Evolutionary conservation across 2,888 invertebrate genomes (phyloP), one percentile per base, ranked within the genome.

Genomic region (Eupelmus urozonus): DNA sequence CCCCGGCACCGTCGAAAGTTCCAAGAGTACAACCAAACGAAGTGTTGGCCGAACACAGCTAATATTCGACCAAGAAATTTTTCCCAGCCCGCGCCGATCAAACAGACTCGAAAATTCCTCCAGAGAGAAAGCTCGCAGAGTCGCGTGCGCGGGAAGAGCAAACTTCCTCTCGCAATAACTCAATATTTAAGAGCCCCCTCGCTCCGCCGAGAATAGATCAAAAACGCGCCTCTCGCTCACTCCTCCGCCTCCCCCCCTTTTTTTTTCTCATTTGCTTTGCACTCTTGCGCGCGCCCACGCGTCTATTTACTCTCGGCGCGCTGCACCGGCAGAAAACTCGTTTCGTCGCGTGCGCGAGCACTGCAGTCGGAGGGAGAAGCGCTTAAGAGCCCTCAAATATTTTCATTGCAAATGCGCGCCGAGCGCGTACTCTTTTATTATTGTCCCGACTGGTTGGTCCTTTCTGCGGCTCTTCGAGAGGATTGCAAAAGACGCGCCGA

Each of bases 321-420:
- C n/a, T 7, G 7, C 13, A 23, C 0, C 18, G 2, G n/a, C 3
- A 25, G 67, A 57, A 60, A 75, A 60, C 59, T 49, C 59, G 63
- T 60, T 70, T 72, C 25, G 29, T 27, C 3, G 0, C 20, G 20
- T n/a, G 5, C 1, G 20, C 29, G 45, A 59, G 18, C 20, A 59
- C 25, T 20, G 20, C 27, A 23, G 16, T 29, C 16, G 20, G 16
- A 16, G 1, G 49, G n/a, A n/a, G n/a, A n/a, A 34, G 20, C 20
- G 20, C 25, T 60, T 49, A 25, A 42, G 23, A 18, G 42, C 29
- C 11, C 25, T 60, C 71, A 53, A 53, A 62, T 71, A 71, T 71
- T 71, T 53, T 62, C 62, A 67, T 40, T 55, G 67, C 67, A 25
- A 67, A 55, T 53, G 16, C 7, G 29, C n/a, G 9, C 25, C 40